Conservation (phyloP, 2,797 vertebrate species). For the Cottoperca gobio region DNA sequence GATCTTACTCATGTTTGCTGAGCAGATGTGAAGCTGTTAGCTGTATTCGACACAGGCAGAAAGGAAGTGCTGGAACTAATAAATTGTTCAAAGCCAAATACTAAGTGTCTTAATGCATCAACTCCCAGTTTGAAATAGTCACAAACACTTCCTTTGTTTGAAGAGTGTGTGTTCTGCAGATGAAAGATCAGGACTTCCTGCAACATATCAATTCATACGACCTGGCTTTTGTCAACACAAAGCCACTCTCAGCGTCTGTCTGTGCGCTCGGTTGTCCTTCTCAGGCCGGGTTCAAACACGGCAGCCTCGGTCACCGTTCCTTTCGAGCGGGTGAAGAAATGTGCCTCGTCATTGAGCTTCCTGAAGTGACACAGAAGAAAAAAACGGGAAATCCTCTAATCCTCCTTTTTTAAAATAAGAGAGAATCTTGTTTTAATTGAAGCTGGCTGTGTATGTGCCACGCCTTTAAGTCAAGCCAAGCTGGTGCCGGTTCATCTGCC, state of each 20-base stretch:
- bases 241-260: conserved; percentile 2
- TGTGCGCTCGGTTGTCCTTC: conserved; percentile 23
- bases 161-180: conserved; percentile 41
- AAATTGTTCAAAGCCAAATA: conserved; percentile 57
- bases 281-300: conserved; percentile 40
- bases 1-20: conserved; percentile 52
- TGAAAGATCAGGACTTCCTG: conserved; percentile 50
- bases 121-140: conserved; percentile 32
- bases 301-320: conserved; percentile 20
- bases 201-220: conserved; percentile 37
- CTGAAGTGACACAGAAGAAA: conserved; percentile 34
- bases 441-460: conserved; percentile 43
- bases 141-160: conserved; percentile 36
- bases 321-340: conserved; percentile 42
- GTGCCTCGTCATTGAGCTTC: conserved; percentile 48
- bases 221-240: conserved; percentile 28
- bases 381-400: conserved; percentile 74
- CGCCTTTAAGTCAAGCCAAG: conserved; percentile 37
- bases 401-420: conserved; percentile 70
- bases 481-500: conserved; percentile 41
- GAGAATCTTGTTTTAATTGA: conserved; percentile 72
- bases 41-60: conserved; percentile 47
- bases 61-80: conserved; percentile 63
- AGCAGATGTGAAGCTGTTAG: conserved; percentile 59
- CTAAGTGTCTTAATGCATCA: conserved; percentile 35